Evolutionary conservation across 1,140 invertebrate species (phyloP), one percentile per base, ranked within the genome.

Genomic region (Dolichoris vasculosae): DNA sequence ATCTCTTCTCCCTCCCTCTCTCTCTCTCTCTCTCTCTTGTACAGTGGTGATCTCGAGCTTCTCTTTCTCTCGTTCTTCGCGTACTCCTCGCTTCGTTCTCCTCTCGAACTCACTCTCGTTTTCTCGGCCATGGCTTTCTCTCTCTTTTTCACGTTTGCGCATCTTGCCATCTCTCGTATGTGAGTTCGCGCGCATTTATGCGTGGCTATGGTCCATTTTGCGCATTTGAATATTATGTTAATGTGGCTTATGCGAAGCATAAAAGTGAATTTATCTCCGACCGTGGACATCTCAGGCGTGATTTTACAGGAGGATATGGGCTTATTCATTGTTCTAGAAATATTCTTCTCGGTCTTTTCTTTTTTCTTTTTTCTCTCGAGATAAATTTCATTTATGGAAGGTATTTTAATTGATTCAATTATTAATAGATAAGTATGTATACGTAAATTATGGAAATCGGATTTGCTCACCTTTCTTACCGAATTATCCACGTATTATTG

Each of bases 191-290:
- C 63, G 83, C 59, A 63, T 69, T 69, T 67, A 55, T 40, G 11
- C 83, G 55, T 26, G 63, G 26, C 79, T 40, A 48, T 26, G n/a
- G 55, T n/a, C 73, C 59, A 43, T 77, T 59, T 84, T 48, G 35
- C 30, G 46, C 90, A 90, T 89, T 90, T 88, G 86, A 90, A 90
- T 90, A 90, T 90, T 89, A 90, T 90, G 90, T 87, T 89, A 90
- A 90, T 90, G 87, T 43, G 38, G 69, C 69, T 73, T 43, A 73
- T 73, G 69, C 38, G 38, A 73, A 43, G 69, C 17, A 43, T 73
- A 73, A 81, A 43, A 81, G 77, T 32, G 48, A 81, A 67, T 81
- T 81, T 81, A 67, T n/a, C 76, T 26, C 9, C 59, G 8, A 46
- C 40, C n/a, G 48, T 0, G 11, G 81, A 64, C 46, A 32, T 82